Evolutionary conservation across 2,888 invertebrate species (phyloP).

Genomic region (Salticus scenicus): DNA sequence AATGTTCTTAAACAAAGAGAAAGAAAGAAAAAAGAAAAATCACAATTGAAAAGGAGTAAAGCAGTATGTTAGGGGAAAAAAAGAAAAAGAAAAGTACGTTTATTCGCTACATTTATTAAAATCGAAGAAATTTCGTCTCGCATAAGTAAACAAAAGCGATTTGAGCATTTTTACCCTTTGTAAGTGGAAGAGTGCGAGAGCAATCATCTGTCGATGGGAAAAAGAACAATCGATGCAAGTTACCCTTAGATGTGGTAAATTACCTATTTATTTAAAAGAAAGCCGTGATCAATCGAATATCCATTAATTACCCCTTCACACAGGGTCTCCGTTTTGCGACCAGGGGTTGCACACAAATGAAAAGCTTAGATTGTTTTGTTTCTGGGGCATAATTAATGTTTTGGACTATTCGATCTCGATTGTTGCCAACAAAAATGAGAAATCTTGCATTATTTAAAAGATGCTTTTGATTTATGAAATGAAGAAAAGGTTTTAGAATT

Average conservation of each 20-base stretch:
- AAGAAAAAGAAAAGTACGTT: conserved; percentile 23
- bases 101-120: conserved; percentile 67
- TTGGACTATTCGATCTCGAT: too few species aligned
- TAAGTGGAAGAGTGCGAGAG: conserved; percentile 26
- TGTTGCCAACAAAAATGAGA: too few species aligned
- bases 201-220: conserved; percentile 22
- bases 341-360: conserved; percentile 1
- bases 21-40: background rate
- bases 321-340: background rate
- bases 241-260: conserved; percentile 62
- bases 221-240: conserved; percentile 52
- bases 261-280: conserved; percentile 69
- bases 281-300: conserved; percentile 59
- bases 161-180: conserved; percentile 53
- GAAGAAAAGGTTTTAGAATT: too few species aligned
- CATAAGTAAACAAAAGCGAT: conserved; percentile 60
- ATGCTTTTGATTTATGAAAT: too few species aligned
- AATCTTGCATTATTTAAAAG: too few species aligned
- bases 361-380: background rate
- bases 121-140: conserved; percentile 53
- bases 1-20: conserved; percentile 16
- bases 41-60: background rate
- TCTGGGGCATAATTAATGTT: too few species aligned
- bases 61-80: background rate
- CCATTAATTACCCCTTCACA: conserved; percentile 64